Percentiles rank a stretch among this genome's conserved stretches.
phyloP scores from a whole-genome alignment of 2,113 vertebrate species.

The Catagonus wagneri region DNA sequence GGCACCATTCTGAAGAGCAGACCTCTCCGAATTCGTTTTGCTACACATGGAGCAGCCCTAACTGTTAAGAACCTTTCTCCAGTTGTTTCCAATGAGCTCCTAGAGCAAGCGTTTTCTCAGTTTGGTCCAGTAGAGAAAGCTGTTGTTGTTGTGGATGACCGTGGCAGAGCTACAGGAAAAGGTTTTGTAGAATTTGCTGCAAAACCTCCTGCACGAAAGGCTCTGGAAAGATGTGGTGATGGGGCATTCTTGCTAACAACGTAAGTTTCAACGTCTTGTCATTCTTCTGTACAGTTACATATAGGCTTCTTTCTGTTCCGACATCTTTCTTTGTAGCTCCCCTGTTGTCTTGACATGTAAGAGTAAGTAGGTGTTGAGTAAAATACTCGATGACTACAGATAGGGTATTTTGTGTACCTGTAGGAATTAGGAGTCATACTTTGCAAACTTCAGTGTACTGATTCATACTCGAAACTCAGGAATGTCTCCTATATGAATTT shows the following conservation, averaged over 20 bases:
- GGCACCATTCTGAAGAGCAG: slow-evolving; percentile 95
- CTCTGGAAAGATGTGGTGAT: slow-evolving; percentile 96
- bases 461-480: background rate
- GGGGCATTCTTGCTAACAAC: slow-evolving; percentile 97
- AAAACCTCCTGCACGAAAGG: slow-evolving; percentile 96
- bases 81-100: slow-evolving; percentile 96
- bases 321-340: slow-evolving; percentile 61
- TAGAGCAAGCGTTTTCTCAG: slow-evolving; percentile 97
- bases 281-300: background rate
- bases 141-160: slow-evolving; percentile 96
- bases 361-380: slow-evolving; percentile 46
- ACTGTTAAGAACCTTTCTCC: slow-evolving; percentile 96
- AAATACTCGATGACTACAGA: slow-evolving; percentile 24
- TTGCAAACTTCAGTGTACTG: background rate
- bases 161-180: slow-evolving; percentile 95
- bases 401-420: slow-evolving; percentile 27
- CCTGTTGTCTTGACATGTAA: background rate
- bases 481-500: background rate
- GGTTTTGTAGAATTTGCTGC: slow-evolving; percentile 97
- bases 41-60: slow-evolving; percentile 95
- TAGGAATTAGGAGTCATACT: background rate
- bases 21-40: slow-evolving; percentile 95
- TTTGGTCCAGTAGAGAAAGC: slow-evolving; percentile 97
- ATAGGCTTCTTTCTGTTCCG: background rate
- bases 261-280: slow-evolving; percentile 88